Evolutionary conservation across 2,797 vertebrate genomes (phyloP), one percentile per base, ranked within the genome.

Genomic region (Sphaeramia orbicularis): DNA sequence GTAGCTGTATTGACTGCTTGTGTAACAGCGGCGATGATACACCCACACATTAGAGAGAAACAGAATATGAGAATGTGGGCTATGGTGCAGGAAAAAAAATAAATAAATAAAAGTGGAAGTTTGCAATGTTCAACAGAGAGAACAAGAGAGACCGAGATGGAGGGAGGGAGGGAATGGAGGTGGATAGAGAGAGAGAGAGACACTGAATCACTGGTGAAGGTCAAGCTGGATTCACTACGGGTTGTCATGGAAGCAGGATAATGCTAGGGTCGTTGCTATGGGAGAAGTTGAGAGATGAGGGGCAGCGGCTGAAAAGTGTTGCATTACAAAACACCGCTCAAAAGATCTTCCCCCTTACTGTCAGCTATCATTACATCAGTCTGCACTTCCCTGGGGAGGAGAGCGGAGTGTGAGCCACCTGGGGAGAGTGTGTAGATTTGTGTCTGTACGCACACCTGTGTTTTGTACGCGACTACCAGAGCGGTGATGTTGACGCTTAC

Each of bases 211-310:
- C 66, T 81, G 83, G 80, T 88, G 90, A 93, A 92, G 92, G 93
- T 94, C 92, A 93, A 89, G 82, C 75, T 49, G 71, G 89, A 89
- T 90, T 91, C 90, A 86, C 90, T 87, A 82, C 54, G 69, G 83
- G 92, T 93, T 93, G 92, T 88, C 91, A 93, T 92, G 90, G 92
- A 90, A 92, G 92, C 93, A 86, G 89, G 73, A 89, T 85, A 92
- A 91, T 79, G 78, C 80, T 78, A 67, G 87, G 90, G 87, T 92
- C 81, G 84, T 86, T 89, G 91, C 92, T 85, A 93, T 85, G 88
- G 89, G 80, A 90, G 87, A 90, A 80, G 81, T 78, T 81, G 76
- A 58, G 62, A 72, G 74, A 83, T 59, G 78, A 89, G 72, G 78
- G 80, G 61, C 77, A 66, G 58, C 9, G 50, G 73, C 69, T 66